A percentile compares a stretch with the other conserved stretches of the same genome.
Evolutionary conservation across 2,113 vertebrate species (phyloP).

Genomic region (Onychostoma macrolepis): DNA sequence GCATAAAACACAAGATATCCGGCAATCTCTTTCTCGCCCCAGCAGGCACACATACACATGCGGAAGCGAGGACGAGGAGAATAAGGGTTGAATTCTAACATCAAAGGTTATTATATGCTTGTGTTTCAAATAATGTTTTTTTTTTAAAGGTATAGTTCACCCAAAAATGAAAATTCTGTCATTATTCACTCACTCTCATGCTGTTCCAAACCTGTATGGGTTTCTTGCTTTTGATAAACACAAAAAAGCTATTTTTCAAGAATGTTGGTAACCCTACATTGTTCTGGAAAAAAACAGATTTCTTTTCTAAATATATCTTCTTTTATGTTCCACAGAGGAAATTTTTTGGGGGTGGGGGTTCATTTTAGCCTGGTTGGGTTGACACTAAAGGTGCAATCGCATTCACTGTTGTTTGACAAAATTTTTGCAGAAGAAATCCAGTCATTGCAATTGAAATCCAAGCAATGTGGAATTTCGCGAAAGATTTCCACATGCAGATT

Average conservation of each 20-base stretch:
- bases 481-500: too few species aligned
- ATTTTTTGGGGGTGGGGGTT: not conserved
- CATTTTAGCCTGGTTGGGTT: not conserved
- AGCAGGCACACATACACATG: not conserved
- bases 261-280: not conserved
- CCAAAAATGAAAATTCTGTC: not conserved
- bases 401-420: too few species aligned
- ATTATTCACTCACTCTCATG: not conserved
- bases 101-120: not conserved
- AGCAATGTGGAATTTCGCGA: too few species aligned
- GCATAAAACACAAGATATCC: slow-evolving; percentile 21
- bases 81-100: not conserved
- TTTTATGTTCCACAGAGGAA: not conserved
- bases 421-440: too few species aligned
- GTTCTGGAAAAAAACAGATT: not conserved
- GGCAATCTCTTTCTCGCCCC: not conserved
- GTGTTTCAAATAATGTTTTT: not conserved
- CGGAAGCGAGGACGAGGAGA: not conserved
- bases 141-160: not conserved
- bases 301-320: not conserved
- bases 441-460: too few species aligned
- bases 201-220: not conserved
- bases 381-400: too few species aligned
- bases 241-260: not conserved
- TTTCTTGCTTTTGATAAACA: not conserved